Evolutionary conservation across 1,140 invertebrate species (phyloP).

Genomic region (fruit fly (Drosophila melanogaster)): DNA sequence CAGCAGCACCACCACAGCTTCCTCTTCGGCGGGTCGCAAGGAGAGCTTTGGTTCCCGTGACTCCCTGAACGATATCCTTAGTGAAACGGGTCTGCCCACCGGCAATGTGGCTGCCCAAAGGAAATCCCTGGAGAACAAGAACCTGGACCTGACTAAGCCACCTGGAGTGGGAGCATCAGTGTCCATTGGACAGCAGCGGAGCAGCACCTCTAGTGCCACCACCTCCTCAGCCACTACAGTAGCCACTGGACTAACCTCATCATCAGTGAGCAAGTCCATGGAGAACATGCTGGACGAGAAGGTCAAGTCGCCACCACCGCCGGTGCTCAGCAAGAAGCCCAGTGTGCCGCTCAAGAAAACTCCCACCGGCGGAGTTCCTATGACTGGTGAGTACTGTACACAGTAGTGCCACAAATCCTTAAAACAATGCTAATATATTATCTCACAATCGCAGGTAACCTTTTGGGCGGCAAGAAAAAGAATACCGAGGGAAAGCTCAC

Average conservation of each 20-base stretch:
- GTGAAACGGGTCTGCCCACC: constrained; percentile 74
- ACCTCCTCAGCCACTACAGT: constrained; percentile 20
- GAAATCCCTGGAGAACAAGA: constrained; percentile 85
- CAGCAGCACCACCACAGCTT: constrained; percentile 50
- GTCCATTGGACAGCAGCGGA: constrained; percentile 42
- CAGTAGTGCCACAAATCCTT: not conserved
- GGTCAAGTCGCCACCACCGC: constrained; percentile 77
- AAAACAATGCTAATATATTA: constrained; percentile 1
- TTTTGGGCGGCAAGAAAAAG: constrained; percentile 87
- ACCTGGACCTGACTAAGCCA: constrained; percentile 75
- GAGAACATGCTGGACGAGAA: constrained; percentile 80
- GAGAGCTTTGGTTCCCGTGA: constrained; percentile 84
- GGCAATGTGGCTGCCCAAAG: constrained; percentile 85
- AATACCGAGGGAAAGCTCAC: constrained; percentile 79
- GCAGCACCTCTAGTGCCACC: constrained; percentile 33
- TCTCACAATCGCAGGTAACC: constrained; percentile 70
- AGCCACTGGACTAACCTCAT: constrained; percentile 8
- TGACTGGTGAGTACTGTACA: constrained; percentile 71
- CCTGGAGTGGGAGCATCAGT: constrained; percentile 34
- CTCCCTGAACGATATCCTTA: constrained; percentile 83
- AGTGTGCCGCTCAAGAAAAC: constrained; percentile 88
- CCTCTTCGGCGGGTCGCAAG: constrained; percentile 70
- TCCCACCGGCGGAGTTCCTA: constrained; percentile 85
- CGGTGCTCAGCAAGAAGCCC: constrained; percentile 86
- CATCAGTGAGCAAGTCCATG: constrained; percentile 76